Evolutionary conservation across 2,888 invertebrate genomes (phyloP), one percentile per base, ranked within the genome.

Genomic region (Melolontha melolontha): DNA sequence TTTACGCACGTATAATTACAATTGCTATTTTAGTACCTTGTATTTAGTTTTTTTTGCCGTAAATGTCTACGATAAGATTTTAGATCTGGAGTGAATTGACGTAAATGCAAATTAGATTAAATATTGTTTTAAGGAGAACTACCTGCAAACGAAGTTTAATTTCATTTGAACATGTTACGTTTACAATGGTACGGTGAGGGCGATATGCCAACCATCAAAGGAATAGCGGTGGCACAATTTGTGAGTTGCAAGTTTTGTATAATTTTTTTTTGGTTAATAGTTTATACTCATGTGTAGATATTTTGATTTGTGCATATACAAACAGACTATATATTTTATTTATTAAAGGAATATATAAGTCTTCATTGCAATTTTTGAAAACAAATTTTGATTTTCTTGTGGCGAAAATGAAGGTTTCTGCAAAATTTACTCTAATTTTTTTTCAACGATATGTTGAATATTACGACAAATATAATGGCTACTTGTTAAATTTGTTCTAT

Each of bases 191-290:
- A 63, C 22, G 27, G 40, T 57, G 55, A 55, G 10, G 41, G 42
- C 42, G 54, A 54, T n/a, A 29, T 16, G 10, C 16, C 55, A 7
- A 51, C 66, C 7, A 40, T 66, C 1, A 39, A 27, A n/a, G 10
- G 29, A 27, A 66, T 70, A 47, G 66, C 70, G 5, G 57, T 72
- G 34, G 27, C 54, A 10, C 72, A 70, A 69, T 68, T 73, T 52
- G 72, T 71, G 71, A 73, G 70, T 72, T 64, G 41, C 42, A 27
- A 22, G 2, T 2, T 22, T 22, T 22, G 4, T n/a, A n/a, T n/a
- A n/a, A n/a, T n/a, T n/a, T n/a, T n/a, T n/a, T n/a, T 22, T 22
- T 22, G 22, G 1, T 22, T 22, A 2, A 2, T 22, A 22, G 22
- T 22, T 22, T 22, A 22, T 22, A 1, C 2, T 22, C 22, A 1